Base-by-base conservation (phyloP, 2,113 vertebrate species). In the Platysteira castanea region DNA sequence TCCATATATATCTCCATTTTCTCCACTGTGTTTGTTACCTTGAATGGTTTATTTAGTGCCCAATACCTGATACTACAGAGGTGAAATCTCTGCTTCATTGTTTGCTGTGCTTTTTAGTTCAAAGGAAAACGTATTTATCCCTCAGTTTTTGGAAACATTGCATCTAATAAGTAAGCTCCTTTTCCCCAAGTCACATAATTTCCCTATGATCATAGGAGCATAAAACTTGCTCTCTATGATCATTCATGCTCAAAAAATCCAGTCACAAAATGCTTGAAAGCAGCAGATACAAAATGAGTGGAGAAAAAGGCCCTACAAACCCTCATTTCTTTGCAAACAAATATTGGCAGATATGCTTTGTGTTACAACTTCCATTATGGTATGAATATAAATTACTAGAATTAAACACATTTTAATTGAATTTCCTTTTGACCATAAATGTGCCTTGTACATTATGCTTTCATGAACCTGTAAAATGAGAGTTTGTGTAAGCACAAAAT, bases 221-320 rank as follows among this genome's bases (percentile, higher is more conserved):
- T 94, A 86, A 94, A 92, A 79, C 17, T 89, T 78, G 41, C 26
- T 88, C 94, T 93, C 68, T 70, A 11, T 76, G 69, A 84, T 83
- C 87, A 81, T 49, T 88, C 69, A 54, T 71, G 81, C 42, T 81
- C 35, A 67, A 63, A 86, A 88, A 91, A 85, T 56, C 67, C 54
- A 64, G 71, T 60, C 82, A 74, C 19, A 93, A 82, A 96, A 93
- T 73, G n/a, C 63, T 84, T 75, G 56, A 84, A 93, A 83, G 50
- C 15, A 85, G 30, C 13, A 93, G 85, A 84, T 82, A 61, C 19
- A 57, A 82, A 93, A 87, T 9, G 31, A 80, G 26, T 39, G 8
- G 18, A 90, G 53, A 70, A 49, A 65, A 79, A 65, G 31, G 35
- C 49, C 23, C 35, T 57, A 64, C 37, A 81, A 83, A 71, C 30